Conservation (phyloP, 1,140 invertebrate species). For the Oscheius sp. region DNA sequence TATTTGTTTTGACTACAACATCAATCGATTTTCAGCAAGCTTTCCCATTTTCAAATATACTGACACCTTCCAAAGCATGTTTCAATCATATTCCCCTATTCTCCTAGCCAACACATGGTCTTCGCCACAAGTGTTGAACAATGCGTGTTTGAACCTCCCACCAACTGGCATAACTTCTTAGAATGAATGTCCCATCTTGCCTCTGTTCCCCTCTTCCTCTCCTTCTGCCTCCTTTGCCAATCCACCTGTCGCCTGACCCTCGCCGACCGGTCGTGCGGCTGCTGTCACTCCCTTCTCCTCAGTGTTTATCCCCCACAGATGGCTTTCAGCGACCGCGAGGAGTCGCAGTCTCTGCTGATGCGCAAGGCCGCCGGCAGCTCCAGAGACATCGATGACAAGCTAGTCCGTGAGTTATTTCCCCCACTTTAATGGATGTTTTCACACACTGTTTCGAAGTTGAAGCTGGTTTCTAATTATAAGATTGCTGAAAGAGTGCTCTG, state of each 20-base stretch:
- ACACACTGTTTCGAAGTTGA: not conserved
- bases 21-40: too few species aligned
- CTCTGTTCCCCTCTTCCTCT: not conserved
- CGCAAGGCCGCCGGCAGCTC: not conserved
- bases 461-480: too few species aligned
- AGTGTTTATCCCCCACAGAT: not conserved
- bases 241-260: not conserved
- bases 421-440: not conserved
- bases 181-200: too few species aligned
- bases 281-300: not conserved
- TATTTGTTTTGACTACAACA: too few species aligned
- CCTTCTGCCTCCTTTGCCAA: not conserved
- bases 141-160: too few species aligned
- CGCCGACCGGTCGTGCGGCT: not conserved
- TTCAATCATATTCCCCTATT: too few species aligned
- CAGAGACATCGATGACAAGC: not conserved
- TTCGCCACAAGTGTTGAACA: too few species aligned
- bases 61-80: too few species aligned
- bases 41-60: too few species aligned
- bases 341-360: conserved; percentile 1
- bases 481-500: not conserved
- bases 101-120: too few species aligned
- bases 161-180: too few species aligned
- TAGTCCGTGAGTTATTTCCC: not conserved
- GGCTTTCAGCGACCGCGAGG: not conserved